phyloP scores from a whole-genome alignment of 2,113 vertebrate species.

The Dipodomys merriami region DNA sequence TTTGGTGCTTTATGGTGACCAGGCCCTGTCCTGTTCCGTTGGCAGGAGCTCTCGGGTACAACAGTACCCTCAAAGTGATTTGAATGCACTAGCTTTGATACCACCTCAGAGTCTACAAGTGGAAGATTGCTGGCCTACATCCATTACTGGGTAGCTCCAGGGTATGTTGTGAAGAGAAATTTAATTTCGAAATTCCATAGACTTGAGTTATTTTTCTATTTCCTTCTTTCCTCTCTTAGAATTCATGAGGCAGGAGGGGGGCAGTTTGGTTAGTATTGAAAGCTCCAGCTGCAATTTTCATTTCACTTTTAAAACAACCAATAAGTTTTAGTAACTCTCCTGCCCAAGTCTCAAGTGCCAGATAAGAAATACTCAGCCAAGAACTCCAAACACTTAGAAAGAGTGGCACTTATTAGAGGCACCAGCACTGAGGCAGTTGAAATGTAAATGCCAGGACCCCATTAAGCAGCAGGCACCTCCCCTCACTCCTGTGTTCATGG shows the following conservation, averaged over 20 bases:
- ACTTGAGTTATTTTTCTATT: not conserved
- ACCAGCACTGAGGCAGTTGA: not conserved
- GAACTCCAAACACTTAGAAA: not conserved
- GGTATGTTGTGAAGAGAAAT: not conserved
- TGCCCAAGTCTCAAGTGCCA: not conserved
- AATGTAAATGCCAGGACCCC: not conserved
- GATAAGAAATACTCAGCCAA: not conserved
- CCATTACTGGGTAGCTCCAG: not conserved
- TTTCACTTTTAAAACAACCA: constrained; percentile 41
- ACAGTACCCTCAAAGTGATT: not conserved
- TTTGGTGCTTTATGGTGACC: not conserved
- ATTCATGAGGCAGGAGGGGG: not conserved
- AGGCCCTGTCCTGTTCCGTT: not conserved
- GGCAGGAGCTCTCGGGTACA: not conserved
- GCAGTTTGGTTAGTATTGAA: not conserved
- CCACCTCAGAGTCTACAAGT: not conserved
- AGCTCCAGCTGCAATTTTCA: constrained; percentile 30
- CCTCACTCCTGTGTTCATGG: not conserved
- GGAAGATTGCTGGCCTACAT: not conserved
- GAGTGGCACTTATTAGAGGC: not conserved
- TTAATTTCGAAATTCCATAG: constrained; percentile 60
- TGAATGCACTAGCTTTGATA: no score
- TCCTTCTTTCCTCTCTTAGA: constrained; percentile 26
- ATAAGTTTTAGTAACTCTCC: not conserved
- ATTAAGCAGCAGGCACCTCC: not conserved